Evolutionary conservation across 1,140 invertebrate species (phyloP), one percentile per base, ranked within the genome.

Genomic region (Zaprionus kolodkinae): DNA sequence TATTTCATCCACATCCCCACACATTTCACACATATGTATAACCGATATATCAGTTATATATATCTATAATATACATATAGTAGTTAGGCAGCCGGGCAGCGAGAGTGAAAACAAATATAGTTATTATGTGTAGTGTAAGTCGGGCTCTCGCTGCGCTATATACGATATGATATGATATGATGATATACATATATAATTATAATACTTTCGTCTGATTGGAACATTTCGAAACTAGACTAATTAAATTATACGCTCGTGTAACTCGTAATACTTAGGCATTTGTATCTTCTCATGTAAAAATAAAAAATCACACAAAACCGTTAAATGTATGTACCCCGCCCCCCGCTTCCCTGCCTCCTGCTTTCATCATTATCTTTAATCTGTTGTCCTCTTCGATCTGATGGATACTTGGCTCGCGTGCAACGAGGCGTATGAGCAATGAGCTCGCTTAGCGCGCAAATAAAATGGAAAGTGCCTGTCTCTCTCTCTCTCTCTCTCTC

Each of bases 391-490:
- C 6, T 21, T 17, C 6, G 45, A 30, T 35, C 33, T 68, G 4
- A 54, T 65, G 45, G 25, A 54, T 30, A 60, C 45, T 59, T 25
- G 11, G 25, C 7, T 15, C 17, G 48, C 38, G 71, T 71, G 80
- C 77, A 88, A 81, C 78, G 85, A 65, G 78, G 85, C 84, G 84
- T 89, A 84, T 88, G 85, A 89, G 85, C 75, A 78, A 87, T 73
- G 27, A 30, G 35, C 69, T 79, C 63, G 63, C 70, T 84, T 87
- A 71, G 83, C 74, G 74, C 52, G 76, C 77, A 87, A 89, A 85
- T 89, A 89, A 89, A 89, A 89, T 72, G 64, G 85, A 89, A 89
- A 89, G 85, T 90, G 81, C 69, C 78, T 73, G 76, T 17, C n/a
- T 60, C 52, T 15, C 21, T 48, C 9, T 57, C 69, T 57, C 35